These are phyloP conservation scores for Nannoperca australis DNA, from an alignment of 2,797 vertebrate genomes.

Conservation along the genomic window DNA sequence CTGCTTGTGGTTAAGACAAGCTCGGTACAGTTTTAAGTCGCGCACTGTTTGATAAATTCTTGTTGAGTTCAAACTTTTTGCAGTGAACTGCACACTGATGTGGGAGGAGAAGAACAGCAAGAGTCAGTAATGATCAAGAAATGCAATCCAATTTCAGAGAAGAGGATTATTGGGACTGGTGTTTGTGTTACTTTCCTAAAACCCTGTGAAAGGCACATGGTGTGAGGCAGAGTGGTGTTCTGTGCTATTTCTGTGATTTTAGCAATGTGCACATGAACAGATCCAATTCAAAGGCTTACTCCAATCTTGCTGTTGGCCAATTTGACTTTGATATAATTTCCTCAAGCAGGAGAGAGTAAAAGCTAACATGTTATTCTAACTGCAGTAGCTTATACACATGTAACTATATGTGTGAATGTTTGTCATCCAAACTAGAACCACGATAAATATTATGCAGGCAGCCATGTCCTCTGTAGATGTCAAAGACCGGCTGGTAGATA, in stretches of 20 bases:
- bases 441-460: constrained; percentile 13
- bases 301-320: constrained; percentile 16
- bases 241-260: constrained; percentile 24
- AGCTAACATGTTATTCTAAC: constrained; percentile 28
- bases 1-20: constrained; percentile 16
- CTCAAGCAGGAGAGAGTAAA: constrained; percentile 31
- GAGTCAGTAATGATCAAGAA: constrained; percentile 41
- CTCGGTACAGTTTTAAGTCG: constrained; percentile 24
- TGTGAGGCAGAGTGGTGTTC: constrained; percentile 28
- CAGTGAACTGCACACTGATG: constrained; percentile 33
- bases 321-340: constrained; percentile 54
- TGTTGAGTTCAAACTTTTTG: constrained; percentile 17
- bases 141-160: constrained; percentile 24
- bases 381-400: not conserved
- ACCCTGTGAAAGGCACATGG: constrained; percentile 30
- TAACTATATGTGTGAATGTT: constrained; percentile 22
- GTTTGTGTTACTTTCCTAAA: constrained; percentile 42
- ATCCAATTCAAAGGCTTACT: constrained; percentile 32
- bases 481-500: constrained; percentile 35
- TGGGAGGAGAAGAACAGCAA: constrained; percentile 37
- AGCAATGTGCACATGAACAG: constrained; percentile 17
- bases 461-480: constrained; percentile 45
- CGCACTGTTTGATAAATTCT: constrained; percentile 11
- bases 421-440: constrained; percentile 40
- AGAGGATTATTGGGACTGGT: constrained; percentile 42